A percentile compares a stretch with the other conserved stretches of the same genome.
Conservation (phyloP, 2,797 vertebrate species). For the Gadopsis bispinosus region DNA sequence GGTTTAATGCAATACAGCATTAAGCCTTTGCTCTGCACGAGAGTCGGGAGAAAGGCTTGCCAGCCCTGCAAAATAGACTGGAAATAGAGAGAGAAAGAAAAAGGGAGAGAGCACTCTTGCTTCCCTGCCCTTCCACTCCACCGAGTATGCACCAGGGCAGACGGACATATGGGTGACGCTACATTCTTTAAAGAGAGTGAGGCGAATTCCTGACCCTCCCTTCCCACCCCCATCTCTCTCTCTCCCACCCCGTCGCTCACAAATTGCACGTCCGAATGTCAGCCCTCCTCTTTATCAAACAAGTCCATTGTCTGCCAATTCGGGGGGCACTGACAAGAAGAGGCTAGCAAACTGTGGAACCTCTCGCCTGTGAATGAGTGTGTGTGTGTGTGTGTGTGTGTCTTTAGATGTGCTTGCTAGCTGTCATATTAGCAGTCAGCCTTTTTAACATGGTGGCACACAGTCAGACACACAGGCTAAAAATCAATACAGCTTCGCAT, state of each 20-base stretch:
- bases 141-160: conserved; percentile 78
- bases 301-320: conserved; percentile 81
- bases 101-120: conserved; percentile 68
- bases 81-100: conserved; percentile 73
- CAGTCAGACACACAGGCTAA: conserved; percentile 74
- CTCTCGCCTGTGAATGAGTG: conserved; percentile 59
- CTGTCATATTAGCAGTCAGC: conserved; percentile 74
- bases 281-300: conserved; percentile 82
- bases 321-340: conserved; percentile 69
- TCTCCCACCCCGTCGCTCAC: conserved; percentile 71
- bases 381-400: conserved; percentile 42
- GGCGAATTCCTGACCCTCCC: conserved; percentile 78
- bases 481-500: conserved; percentile 88
- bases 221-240: conserved; percentile 53
- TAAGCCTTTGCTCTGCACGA: conserved; percentile 65
- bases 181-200: conserved; percentile 83
- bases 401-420: conserved; percentile 53
- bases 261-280: conserved; percentile 84
- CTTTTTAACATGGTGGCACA: conserved; percentile 72
- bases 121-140: conserved; percentile 81
- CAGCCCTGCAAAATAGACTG: conserved; percentile 70
- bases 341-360: conserved; percentile 66
- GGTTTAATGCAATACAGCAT: conserved; percentile 78
- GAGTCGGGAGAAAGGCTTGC: conserved; percentile 63
- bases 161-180: conserved; percentile 83